These are phyloP conservation scores for Drosophila acutilabella DNA, from an alignment of 2,888 invertebrate genomes.

Conservation along the genomic window DNA sequence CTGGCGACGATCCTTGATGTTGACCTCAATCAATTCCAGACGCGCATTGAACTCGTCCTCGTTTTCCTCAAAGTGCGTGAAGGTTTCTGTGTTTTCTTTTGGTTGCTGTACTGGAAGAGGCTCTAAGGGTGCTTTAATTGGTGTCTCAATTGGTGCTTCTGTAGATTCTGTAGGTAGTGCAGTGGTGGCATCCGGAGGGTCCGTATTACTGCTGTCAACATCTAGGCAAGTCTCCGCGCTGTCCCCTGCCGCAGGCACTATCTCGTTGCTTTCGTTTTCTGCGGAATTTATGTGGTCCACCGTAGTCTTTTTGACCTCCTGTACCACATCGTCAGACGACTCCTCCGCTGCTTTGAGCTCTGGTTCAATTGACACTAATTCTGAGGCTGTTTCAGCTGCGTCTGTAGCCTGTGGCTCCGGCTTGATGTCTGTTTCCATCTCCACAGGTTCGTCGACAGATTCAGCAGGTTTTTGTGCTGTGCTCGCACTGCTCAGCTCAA, in stretches of 20 bases:
- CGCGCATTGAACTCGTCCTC: slow-evolving; percentile 57
- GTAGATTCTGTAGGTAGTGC: neutral
- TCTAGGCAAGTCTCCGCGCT: neutral
- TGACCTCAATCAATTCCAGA: slow-evolving; percentile 63
- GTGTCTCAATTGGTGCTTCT: neutral
- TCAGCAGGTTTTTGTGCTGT: neutral
- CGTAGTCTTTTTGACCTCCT: neutral
- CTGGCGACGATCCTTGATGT: slow-evolving; percentile 65
- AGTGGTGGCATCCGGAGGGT: neutral
- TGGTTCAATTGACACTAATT: neutral
- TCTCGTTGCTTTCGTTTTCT: neutral
- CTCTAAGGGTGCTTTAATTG: neutral
- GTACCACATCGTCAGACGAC: too few species aligned
- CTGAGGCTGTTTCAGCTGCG: neutral
- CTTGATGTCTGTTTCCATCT: neutral
- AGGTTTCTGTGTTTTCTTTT: slow-evolving; percentile 27
- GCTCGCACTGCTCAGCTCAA: slow-evolving; percentile 64
- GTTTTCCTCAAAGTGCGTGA: slow-evolving; percentile 72
- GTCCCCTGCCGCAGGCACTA: neutral
- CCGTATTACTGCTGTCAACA: too few species aligned
- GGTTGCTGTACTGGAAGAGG: neutral
- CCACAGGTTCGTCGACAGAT: neutral
- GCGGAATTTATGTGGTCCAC: neutral
- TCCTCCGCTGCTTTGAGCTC: neutral
- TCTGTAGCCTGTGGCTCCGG: neutral